phyloP scores from a whole-genome alignment of 2,888 invertebrate genomes.

The Aromia moschata region DNA sequence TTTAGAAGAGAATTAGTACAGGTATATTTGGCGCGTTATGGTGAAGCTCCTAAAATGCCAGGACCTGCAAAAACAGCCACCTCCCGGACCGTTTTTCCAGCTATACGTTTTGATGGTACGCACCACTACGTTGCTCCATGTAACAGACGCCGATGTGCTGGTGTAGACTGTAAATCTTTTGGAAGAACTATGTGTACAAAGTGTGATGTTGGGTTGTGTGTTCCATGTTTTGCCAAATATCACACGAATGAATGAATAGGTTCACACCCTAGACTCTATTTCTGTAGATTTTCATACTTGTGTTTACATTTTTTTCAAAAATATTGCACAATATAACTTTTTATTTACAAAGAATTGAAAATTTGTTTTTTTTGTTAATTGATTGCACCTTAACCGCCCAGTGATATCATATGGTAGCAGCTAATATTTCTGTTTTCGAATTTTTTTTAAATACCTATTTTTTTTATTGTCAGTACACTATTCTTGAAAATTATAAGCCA shows the following conservation, averaged over 20 bases:
- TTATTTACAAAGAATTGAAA: background rate
- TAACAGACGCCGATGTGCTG: constrained; percentile 8
- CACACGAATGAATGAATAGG: background rate
- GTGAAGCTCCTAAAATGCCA: constrained; percentile 6
- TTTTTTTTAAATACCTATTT: background rate
- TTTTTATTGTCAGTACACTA: background rate
- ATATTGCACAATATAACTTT: background rate
- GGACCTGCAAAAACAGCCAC: constrained; percentile 7
- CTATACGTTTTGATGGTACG: constrained; percentile 12
- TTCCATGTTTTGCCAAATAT: constrained; percentile 1
- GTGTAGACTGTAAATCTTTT: background rate
- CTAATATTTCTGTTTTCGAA: background rate
- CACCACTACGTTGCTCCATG: constrained; percentile 18
- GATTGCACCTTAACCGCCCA: background rate
- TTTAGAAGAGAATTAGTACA: constrained; percentile 8
- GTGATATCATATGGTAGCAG: background rate
- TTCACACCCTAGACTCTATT: background rate
- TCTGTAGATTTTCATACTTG: background rate
- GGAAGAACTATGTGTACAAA: constrained; percentile 13
- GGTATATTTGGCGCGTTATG: constrained; percentile 15
- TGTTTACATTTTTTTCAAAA: background rate
- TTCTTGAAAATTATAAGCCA: background rate
- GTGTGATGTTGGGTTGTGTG: constrained; percentile 40
- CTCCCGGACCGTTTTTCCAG: constrained; percentile 9
- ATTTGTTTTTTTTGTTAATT: background rate